Conservation (phyloP, 2,113 vertebrate genomes). For the Catharus minimus region DNA sequence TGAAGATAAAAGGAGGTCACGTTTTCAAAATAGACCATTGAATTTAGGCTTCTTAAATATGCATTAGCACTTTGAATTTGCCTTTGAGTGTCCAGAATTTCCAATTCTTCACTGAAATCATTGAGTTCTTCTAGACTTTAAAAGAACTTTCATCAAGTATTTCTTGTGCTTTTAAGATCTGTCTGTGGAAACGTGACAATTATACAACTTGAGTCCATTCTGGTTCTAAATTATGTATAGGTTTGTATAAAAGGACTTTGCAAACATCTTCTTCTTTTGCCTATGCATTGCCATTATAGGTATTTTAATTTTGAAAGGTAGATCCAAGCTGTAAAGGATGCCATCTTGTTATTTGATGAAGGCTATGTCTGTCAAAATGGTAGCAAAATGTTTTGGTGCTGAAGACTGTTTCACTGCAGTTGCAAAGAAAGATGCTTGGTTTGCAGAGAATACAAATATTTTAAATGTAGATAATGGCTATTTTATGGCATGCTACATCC, state of each 20-base stretch:
- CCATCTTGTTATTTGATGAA: background rate
- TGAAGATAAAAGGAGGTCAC: background rate
- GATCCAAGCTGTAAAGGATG: background rate
- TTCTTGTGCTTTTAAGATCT: background rate
- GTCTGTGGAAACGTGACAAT: rapidly evolving
- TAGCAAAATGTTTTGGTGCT: background rate
- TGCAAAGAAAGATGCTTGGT: background rate
- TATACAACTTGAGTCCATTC: background rate
- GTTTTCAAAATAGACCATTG: background rate
- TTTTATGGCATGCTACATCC: background rate
- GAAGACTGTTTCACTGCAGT: background rate
- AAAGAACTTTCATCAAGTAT: background rate
- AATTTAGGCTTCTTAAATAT: conserved; percentile 22
- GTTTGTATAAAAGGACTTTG: background rate
- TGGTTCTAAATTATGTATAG: background rate
- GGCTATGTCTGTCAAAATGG: background rate
- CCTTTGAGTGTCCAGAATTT: background rate
- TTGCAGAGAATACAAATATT: background rate
- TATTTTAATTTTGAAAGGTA: background rate
- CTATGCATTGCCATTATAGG: background rate
- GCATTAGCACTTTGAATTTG: background rate
- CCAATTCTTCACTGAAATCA: background rate
- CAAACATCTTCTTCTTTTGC: background rate
- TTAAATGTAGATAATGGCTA: background rate
- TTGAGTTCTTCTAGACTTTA: background rate